phyloP scores from a whole-genome alignment of 1,140 invertebrate species.

The Euwallacea fornicatus region DNA sequence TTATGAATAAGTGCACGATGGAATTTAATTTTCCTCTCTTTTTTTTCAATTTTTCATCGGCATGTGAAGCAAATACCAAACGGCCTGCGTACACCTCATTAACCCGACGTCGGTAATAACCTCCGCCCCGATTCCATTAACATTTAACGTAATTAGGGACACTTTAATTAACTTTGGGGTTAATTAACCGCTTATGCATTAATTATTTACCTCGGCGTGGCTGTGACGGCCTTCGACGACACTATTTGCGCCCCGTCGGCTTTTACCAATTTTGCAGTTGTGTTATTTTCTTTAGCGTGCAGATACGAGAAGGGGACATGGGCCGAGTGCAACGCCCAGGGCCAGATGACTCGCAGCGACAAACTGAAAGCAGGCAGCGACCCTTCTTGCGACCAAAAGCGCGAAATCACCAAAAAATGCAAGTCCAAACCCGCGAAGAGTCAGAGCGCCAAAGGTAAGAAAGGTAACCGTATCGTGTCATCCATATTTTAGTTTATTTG shows the following conservation, averaged over 20 bases:
- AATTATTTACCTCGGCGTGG: slow-evolving; percentile 1
- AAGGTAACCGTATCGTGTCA: slow-evolving; percentile 50
- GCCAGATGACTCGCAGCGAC: slow-evolving; percentile 70
- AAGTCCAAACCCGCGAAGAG: slow-evolving; percentile 70
- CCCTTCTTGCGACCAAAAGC: slow-evolving; percentile 69
- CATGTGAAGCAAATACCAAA: too few species aligned
- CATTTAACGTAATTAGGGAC: slow-evolving; percentile 24
- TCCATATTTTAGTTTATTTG: slow-evolving; percentile 38
- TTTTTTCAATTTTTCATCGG: background rate
- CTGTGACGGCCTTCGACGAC: background rate
- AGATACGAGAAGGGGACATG: slow-evolving; percentile 77
- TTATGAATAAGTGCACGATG: background rate
- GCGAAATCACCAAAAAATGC: slow-evolving; percentile 73
- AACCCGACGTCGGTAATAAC: background rate
- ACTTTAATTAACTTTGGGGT: slow-evolving; percentile 27
- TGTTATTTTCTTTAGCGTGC: slow-evolving; percentile 60
- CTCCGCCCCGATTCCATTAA: slow-evolving; percentile 13
- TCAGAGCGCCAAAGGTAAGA: slow-evolving; percentile 61
- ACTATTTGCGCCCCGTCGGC: background rate
- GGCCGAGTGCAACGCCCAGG: slow-evolving; percentile 68
- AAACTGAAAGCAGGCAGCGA: slow-evolving; percentile 75
- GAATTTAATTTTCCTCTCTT: background rate
- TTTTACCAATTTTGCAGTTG: background rate
- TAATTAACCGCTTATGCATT: slow-evolving; percentile 19
- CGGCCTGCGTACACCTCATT: background rate